Base-by-base conservation (phyloP, 2,888 invertebrate species). In the Cerastis leucographa region DNA sequence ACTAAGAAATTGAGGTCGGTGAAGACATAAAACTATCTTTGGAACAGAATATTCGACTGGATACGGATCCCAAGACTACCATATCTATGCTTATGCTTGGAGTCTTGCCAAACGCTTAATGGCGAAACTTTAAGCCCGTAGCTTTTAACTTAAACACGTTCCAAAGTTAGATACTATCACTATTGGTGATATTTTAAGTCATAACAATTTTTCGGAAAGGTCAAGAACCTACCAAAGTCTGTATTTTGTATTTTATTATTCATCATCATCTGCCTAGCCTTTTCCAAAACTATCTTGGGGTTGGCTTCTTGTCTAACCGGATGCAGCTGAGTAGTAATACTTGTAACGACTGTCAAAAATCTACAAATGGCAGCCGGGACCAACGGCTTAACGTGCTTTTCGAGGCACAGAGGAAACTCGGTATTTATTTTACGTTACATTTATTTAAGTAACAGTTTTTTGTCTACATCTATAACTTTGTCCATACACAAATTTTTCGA, bases 81-180 rank as follows among this genome's bases (percentile, higher is more conserved):
- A 68, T 83, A 83, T 85, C 79, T 73, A 59, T 14, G 59, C 59
- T 54, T 62, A 81, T 73, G 17, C 67, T 69, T 86, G 86, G 85
- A 83, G 17, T 29, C 44, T 44, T 73, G 87, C 86, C 86, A 86
- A 85, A 59, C 42, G 51, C 72, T 76, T 80, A 80, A 75, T 74
- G 46, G 64, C 46, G 19, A 73, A 77, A 84, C 69, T 80, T 83
- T 62, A 71, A 74, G 64, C 35, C 42, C 46, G 11, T 22, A 49
- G n/a, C 19, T 73, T 61, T 69, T 77, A 62, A 74, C 74, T 81
- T 54, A 67, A 70, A 78, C 83, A 80, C 83, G 73, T 80, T 77
- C 54, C 59, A 19, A 68, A 65, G 56, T 46, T 66, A 22, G 49
- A 71, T 71, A 68, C 12, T 68, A 56, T 69, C 61, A 70, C 49